A percentile compares a stretch with the other conserved stretches of the same genome.
Evolutionary conservation across 2,888 invertebrate species (phyloP).

Genomic region (Nineta flava): DNA sequence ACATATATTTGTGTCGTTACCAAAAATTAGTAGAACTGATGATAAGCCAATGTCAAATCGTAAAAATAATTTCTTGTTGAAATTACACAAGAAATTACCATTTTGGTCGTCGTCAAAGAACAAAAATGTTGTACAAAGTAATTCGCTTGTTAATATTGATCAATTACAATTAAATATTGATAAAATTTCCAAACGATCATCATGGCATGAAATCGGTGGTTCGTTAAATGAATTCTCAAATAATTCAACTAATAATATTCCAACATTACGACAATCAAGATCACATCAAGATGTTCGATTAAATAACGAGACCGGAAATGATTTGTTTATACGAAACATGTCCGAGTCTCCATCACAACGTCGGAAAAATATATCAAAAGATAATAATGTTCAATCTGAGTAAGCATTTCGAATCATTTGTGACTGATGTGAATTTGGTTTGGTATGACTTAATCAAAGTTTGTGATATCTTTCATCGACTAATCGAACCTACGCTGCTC

Average conservation of each 20-base stretch:
- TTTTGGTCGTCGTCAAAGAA: slow-evolving; percentile 30
- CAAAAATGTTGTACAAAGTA: not conserved
- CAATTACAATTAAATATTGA: not conserved
- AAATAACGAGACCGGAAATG: not conserved
- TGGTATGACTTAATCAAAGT: too few relatives aligned
- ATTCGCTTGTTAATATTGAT: not conserved
- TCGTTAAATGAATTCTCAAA: not conserved
- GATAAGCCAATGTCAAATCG: slow-evolving; percentile 19
- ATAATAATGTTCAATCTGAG: too few relatives aligned
- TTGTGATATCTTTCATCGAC: too few relatives aligned
- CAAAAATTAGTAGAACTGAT: slow-evolving; percentile 22
- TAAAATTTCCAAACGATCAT: slow-evolving; percentile 13
- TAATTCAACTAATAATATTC: not conserved
- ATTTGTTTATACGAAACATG: not conserved
- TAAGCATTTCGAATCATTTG: too few relatives aligned
- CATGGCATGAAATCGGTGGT: slow-evolving; percentile 17
- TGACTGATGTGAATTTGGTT: too few relatives aligned
- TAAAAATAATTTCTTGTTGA: slow-evolving; percentile 22
- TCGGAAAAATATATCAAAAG: not conserved
- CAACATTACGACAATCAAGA: not conserved
- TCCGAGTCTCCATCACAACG: not conserved
- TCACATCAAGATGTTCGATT: not conserved
- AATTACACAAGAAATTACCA: slow-evolving; percentile 36
- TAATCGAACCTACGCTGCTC: too few relatives aligned
- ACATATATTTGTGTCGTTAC: not conserved